A percentile compares a stretch with the other conserved stretches of the same genome.
Evolutionary conservation across 2,113 vertebrate species (phyloP).

Genomic region (Pluvialis apricaria): DNA sequence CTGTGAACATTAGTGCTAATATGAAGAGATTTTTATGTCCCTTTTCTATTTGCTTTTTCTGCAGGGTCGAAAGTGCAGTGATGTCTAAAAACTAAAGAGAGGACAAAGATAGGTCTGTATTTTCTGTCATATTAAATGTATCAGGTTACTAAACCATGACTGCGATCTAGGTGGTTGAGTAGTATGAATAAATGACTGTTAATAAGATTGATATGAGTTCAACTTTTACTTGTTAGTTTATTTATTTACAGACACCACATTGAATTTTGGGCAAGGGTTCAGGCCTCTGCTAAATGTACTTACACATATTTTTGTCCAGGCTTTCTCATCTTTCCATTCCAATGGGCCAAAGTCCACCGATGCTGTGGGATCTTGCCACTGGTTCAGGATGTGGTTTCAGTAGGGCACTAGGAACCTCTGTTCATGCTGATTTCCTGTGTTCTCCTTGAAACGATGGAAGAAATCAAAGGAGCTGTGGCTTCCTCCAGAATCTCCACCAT

Average conservation of each 20-base stretch:
- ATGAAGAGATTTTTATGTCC: not conserved
- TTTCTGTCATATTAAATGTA: not conserved
- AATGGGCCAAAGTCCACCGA: not conserved
- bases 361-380: not conserved
- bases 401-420: not conserved
- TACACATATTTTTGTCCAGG: not conserved
- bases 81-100: not conserved
- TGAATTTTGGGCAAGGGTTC: not conserved
- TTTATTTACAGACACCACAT: not conserved
- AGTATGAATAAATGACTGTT: not conserved
- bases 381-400: not conserved
- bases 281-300: not conserved
- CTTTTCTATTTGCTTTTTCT: not conserved
- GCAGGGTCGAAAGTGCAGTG: not conserved
- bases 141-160: not conserved
- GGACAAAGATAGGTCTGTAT: not conserved
- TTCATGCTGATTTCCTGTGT: not conserved
- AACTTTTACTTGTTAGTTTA: not conserved
- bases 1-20: not conserved
- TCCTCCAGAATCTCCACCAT: not conserved
- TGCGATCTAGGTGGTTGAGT: not conserved
- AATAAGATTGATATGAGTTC: not conserved
- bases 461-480: not conserved
- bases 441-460: not conserved
- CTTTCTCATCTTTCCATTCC: not conserved